Percentiles rank a stretch among this genome's conserved stretches.
Conservation (phyloP, 2,113 vertebrate species). For the Plectropomus leopardus region DNA sequence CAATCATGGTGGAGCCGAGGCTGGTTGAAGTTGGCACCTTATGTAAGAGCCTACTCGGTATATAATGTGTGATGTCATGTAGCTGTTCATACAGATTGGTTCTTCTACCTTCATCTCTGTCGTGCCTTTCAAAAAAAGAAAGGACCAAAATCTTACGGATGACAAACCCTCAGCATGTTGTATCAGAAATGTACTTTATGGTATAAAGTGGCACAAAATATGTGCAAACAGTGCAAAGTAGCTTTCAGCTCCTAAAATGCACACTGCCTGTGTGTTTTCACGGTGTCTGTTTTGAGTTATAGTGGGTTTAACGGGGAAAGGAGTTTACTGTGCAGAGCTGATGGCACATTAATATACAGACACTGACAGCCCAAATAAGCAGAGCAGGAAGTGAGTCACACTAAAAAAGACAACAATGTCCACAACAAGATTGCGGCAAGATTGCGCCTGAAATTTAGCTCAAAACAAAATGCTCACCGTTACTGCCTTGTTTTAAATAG, state of each 20-base stretch:
- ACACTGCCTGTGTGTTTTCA: neutral
- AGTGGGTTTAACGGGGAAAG: neutral
- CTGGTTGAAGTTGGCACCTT: neutral
- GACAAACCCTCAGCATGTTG: neutral
- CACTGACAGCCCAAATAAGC: slow-evolving; percentile 26
- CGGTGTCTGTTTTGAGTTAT: neutral
- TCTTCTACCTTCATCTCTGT: neutral
- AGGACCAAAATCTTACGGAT: neutral
- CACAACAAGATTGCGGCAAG: neutral
- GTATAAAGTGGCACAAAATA: slow-evolving; percentile 1
- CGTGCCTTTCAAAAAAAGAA: slow-evolving; percentile 19
- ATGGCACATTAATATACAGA: slow-evolving; percentile 27
- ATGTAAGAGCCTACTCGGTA: neutral
- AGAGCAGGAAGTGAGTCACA: slow-evolving; percentile 28
- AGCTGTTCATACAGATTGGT: slow-evolving; percentile 8
- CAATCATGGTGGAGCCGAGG: neutral
- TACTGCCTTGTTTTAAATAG: neutral
- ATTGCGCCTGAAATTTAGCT: slow-evolving; percentile 9
- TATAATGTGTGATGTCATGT: slow-evolving; percentile 15
- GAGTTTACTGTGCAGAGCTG: slow-evolving; percentile 13
- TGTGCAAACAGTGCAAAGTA: neutral
- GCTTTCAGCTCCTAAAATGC: neutral
- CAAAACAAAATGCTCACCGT: neutral
- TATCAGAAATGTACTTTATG: neutral
- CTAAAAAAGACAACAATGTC: slow-evolving; percentile 19